phyloP scores from a whole-genome alignment of 1,140 invertebrate genomes.

The Temnothorax longispinosus region DNA sequence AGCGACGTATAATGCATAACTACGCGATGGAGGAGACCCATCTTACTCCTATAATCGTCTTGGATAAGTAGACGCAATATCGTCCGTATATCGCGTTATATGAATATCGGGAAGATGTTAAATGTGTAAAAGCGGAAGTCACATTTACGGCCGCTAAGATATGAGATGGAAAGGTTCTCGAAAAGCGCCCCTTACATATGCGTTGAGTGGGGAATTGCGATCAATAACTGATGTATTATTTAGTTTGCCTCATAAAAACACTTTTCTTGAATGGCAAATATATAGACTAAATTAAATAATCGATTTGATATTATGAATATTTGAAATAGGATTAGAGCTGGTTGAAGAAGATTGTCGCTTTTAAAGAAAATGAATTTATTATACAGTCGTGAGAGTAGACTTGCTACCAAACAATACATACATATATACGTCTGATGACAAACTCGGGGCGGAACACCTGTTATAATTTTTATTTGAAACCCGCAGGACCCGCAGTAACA shows the following conservation, averaged over 20 bases:
- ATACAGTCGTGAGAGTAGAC: neutral
- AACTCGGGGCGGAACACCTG: slow-evolving; percentile 30
- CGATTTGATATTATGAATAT: neutral
- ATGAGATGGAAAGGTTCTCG: neutral
- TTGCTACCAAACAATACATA: slow-evolving; percentile 1
- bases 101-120: slow-evolving; percentile 46
- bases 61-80: slow-evolving; percentile 59
- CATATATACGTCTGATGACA: neutral
- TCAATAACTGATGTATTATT: neutral
- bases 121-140: slow-evolving; percentile 36
- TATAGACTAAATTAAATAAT: neutral
- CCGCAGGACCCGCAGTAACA: slow-evolving; percentile 4
- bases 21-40: slow-evolving; percentile 26
- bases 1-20: slow-evolving; percentile 22
- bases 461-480: slow-evolving; percentile 47
- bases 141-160: slow-evolving; percentile 31
- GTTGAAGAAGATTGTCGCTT: neutral
- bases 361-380: slow-evolving; percentile 16
- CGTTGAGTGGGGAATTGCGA: slow-evolving; percentile 10
- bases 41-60: slow-evolving; percentile 54
- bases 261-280: neutral
- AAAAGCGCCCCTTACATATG: neutral
- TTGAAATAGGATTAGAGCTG: neutral
- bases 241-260: neutral
- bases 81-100: slow-evolving; percentile 28